Evolutionary conservation across 2,113 vertebrate species (phyloP).

Genomic region (Amblyopsis rosae): DNA sequence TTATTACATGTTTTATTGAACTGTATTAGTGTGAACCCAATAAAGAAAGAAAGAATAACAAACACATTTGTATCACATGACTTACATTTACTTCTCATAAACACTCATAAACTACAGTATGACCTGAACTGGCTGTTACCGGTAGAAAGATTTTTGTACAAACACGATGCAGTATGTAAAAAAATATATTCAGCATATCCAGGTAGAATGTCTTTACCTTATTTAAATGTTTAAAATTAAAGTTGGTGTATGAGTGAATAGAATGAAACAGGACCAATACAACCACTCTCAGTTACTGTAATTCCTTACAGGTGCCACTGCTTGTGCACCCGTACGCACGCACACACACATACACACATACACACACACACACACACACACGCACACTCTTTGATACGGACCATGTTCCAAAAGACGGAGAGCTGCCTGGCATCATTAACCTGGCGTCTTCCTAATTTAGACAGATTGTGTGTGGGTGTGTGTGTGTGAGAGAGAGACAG

Average conservation of each 20-base stretch:
- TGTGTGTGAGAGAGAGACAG: background rate
- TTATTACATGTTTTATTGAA: too few species aligned
- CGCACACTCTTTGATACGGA: slow-evolving; percentile 32
- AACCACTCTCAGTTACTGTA: slow-evolving; percentile 70
- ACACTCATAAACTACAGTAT: too few species aligned
- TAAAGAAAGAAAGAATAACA: too few species aligned
- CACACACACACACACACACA: slow-evolving; percentile 28
- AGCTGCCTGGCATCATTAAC: slow-evolving; percentile 69
- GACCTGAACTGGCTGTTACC: background rate
- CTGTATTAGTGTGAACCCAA: too few species aligned
- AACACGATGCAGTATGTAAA: background rate
- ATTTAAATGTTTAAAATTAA: slow-evolving; percentile 15
- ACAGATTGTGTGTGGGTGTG: slow-evolving; percentile 43
- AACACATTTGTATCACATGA: too few species aligned
- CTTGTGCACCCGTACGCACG: slow-evolving; percentile 3
- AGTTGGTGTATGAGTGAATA: slow-evolving; percentile 51
- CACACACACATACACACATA: slow-evolving; percentile 18
- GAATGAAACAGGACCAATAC: slow-evolving; percentile 71
- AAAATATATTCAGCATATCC: slow-evolving; percentile 9
- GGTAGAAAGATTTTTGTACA: background rate
- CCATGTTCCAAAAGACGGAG: slow-evolving; percentile 58
- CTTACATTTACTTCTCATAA: too few species aligned
- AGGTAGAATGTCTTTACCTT: background rate
- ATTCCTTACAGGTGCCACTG: slow-evolving; percentile 50
- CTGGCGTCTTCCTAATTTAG: slow-evolving; percentile 56